A percentile compares a stretch with the other conserved stretches of the same genome.
These are phyloP conservation scores for Brachionus asplanchnoidis DNA, from an alignment of 1,140 invertebrate species.

Conservation along the genomic window DNA sequence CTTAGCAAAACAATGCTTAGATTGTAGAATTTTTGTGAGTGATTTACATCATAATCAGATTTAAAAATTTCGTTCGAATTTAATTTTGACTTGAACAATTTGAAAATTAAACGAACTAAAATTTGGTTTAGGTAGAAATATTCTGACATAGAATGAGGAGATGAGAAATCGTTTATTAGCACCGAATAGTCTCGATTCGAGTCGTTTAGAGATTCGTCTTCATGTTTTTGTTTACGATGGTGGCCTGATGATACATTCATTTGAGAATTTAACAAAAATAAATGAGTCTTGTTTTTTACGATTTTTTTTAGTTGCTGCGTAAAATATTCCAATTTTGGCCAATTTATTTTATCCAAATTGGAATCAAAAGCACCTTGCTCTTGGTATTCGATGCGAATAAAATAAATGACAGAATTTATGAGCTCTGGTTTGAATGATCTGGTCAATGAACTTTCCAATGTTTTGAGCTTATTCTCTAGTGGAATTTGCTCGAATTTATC, in stretches of 20 bases:
- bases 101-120: not conserved
- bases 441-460: not conserved
- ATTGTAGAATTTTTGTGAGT: not conserved
- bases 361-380: not conserved
- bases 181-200: not conserved
- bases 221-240: not conserved
- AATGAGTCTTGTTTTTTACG: constrained; percentile 13
- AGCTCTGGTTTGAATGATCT: constrained; percentile 2
- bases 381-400: not conserved
- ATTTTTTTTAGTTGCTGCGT: constrained; percentile 31
- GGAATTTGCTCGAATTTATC: not conserved
- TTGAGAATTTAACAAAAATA: not conserved
- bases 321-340: constrained; percentile 1
- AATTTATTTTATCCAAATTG: not conserved
- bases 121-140: constrained; percentile 23
- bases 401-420: not conserved
- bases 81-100: constrained; percentile 12
- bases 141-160: not conserved
- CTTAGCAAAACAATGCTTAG: constrained; percentile 2
- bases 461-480: constrained; percentile 10
- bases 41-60: not conserved
- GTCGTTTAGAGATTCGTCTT: not conserved
- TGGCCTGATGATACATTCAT: not conserved
- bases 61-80: not conserved
- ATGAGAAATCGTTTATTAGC: constrained; percentile 7